Percentiles rank a stretch among this genome's conserved stretches.
Evolutionary conservation across 2,797 vertebrate species (phyloP).

Genomic region (Danio tinwini): DNA sequence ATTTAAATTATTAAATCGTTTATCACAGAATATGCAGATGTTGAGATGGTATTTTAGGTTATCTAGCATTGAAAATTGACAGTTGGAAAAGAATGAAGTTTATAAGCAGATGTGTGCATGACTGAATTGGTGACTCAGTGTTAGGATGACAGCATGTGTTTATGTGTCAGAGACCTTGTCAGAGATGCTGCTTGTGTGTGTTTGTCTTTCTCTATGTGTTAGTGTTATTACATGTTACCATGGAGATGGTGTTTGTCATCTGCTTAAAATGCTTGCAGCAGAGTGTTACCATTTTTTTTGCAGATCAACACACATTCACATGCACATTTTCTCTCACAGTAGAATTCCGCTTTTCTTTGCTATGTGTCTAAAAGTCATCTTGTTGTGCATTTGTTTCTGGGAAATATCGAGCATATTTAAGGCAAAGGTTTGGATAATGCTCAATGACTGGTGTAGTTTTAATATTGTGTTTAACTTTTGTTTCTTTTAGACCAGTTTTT

Average conservation of each 20-base stretch:
- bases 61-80: not conserved
- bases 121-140: not conserved
- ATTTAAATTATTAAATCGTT: too few relatives aligned
- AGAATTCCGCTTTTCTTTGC: not conserved
- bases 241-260: conserved; percentile 7
- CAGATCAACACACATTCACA: not conserved
- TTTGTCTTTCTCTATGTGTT: not conserved
- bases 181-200: not conserved
- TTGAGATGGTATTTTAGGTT: too few relatives aligned
- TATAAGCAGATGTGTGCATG: conserved; percentile 10
- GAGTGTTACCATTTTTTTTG: not conserved
- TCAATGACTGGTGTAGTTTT: too few relatives aligned
- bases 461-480: too few relatives aligned
- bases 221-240: conserved; percentile 18
- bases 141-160: not conserved
- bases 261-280: conserved; percentile 7
- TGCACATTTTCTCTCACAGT: not conserved
- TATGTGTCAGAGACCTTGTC: not conserved
- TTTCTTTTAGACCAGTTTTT: too few relatives aligned
- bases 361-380: conserved; percentile 6
- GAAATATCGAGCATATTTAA: not conserved
- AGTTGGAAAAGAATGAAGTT: not conserved
- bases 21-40: too few relatives aligned
- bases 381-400: not conserved
- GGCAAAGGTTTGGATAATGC: too few relatives aligned